Evolutionary conservation across 2,888 invertebrate genomes (phyloP).

Genomic region (Ichneumon xanthorius): DNA sequence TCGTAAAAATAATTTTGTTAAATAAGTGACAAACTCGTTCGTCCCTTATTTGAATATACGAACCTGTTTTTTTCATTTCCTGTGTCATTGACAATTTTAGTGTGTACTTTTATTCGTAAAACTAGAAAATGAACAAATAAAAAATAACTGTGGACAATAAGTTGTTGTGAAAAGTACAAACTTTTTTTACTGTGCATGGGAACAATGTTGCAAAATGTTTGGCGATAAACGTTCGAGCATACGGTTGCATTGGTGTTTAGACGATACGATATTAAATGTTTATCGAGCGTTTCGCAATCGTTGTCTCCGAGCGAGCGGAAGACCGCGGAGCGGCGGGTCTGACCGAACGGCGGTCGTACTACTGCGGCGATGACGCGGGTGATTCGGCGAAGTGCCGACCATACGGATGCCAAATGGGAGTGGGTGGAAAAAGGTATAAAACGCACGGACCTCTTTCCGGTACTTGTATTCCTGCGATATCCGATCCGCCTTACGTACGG

Average conservation of each 20-base stretch:
- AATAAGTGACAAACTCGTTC: too few species aligned
- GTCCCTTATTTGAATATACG: too few species aligned
- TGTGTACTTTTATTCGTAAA: too few species aligned
- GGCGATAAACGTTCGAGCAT: background rate
- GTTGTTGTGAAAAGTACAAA: too few species aligned
- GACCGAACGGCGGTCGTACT: slow-evolving; percentile 20
- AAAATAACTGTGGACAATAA: too few species aligned
- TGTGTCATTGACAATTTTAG: too few species aligned
- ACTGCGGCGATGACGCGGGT: slow-evolving; percentile 11
- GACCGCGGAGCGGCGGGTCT: background rate
- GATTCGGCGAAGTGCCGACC: slow-evolving; percentile 14
- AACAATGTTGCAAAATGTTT: background rate
- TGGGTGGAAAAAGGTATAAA: background rate
- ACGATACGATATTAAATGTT: background rate
- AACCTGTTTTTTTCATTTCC: too few species aligned
- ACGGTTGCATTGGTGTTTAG: background rate
- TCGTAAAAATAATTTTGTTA: too few species aligned
- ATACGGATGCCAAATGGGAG: background rate
- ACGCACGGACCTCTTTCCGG: background rate
- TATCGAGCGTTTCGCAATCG: background rate
- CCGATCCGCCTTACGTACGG: background rate
- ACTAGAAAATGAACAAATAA: too few species aligned
- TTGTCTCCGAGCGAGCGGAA: background rate
- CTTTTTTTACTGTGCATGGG: background rate
- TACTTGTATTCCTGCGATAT: background rate